These are phyloP conservation scores for Eurois occulta DNA, from an alignment of 2,888 invertebrate genomes.

Conservation along the genomic window DNA sequence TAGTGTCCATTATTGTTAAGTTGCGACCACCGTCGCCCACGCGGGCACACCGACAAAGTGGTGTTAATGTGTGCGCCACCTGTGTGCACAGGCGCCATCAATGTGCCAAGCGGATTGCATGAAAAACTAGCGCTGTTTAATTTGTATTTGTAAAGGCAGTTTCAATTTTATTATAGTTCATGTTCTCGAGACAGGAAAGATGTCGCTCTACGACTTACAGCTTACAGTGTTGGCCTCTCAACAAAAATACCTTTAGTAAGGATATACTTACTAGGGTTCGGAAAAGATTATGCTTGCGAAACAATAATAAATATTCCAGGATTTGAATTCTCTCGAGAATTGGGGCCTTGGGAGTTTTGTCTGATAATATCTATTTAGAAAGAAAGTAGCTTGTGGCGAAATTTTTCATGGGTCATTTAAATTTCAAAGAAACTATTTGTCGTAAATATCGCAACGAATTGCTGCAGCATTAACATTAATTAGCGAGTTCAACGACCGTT, in stretches of 20 bases:
- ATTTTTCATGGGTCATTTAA: constrained; percentile 73
- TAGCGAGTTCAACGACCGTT: constrained; percentile 79
- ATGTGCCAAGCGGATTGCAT: constrained; percentile 53
- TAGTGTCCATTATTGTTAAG: constrained; percentile 63
- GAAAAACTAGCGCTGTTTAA: constrained; percentile 60
- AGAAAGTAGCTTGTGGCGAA: constrained; percentile 63
- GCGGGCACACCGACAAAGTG: constrained; percentile 59
- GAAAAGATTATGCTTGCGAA: constrained; percentile 4
- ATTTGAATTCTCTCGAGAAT: constrained; percentile 9
- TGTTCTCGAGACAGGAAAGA: constrained; percentile 10
- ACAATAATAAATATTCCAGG: neutral
- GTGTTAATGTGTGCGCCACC: constrained; percentile 69
- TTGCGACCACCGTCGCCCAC: constrained; percentile 67
- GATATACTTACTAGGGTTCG: neutral
- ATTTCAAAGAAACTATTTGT: constrained; percentile 71
- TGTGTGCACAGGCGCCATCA: constrained; percentile 66
- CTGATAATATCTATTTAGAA: constrained; percentile 22
- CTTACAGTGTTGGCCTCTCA: constrained; percentile 2
- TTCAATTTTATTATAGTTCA: constrained; percentile 54
- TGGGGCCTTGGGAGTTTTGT: neutral
- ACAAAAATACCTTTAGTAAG: neutral
- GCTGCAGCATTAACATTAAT: constrained; percentile 79
- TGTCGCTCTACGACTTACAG: constrained; percentile 2
- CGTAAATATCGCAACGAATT: constrained; percentile 72
- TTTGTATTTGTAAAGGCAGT: constrained; percentile 51